Conservation (phyloP, 1,140 invertebrate genomes). For the Papilio helenus region DNA sequence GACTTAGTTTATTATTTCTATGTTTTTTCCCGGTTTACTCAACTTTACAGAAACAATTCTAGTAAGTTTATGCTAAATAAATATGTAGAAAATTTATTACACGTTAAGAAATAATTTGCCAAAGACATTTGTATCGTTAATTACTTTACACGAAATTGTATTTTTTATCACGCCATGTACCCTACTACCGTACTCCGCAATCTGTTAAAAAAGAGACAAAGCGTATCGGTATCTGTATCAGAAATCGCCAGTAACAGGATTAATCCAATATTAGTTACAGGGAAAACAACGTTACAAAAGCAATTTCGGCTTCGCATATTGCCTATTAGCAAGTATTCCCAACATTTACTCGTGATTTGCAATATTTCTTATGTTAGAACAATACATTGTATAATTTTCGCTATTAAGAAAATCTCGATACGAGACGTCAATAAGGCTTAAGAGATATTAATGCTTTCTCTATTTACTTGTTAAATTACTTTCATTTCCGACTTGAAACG, state of each 20-base stretch:
- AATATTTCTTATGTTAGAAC: constrained; percentile 18
- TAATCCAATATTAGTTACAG: constrained; percentile 71
- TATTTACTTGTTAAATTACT: too few relatives aligned
- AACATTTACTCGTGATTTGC: constrained; percentile 34
- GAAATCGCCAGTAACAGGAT: constrained; percentile 68
- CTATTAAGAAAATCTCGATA: neutral
- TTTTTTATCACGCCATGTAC: neutral
- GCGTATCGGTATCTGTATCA: constrained; percentile 54
- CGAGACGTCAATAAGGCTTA: neutral
- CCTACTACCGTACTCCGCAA: constrained; percentile 5
- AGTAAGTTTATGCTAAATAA: too few relatives aligned
- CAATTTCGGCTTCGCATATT: constrained; percentile 80
- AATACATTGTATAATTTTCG: neutral
- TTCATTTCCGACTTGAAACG: too few relatives aligned
- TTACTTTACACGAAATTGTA: neutral
- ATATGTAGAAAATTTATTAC: too few relatives aligned
- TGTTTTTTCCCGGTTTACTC: too few relatives aligned
- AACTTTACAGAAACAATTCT: too few relatives aligned
- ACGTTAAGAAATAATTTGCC: neutral
- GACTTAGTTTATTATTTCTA: too few relatives aligned
- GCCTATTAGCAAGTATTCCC: constrained; percentile 69
- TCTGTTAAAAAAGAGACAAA: constrained; percentile 50
- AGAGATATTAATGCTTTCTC: neutral
- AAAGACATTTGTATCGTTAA: neutral
- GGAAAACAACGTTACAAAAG: constrained; percentile 76